These are phyloP conservation scores for Vimba vimba DNA, from an alignment of 2,113 vertebrate genomes.

Conservation along the genomic window DNA sequence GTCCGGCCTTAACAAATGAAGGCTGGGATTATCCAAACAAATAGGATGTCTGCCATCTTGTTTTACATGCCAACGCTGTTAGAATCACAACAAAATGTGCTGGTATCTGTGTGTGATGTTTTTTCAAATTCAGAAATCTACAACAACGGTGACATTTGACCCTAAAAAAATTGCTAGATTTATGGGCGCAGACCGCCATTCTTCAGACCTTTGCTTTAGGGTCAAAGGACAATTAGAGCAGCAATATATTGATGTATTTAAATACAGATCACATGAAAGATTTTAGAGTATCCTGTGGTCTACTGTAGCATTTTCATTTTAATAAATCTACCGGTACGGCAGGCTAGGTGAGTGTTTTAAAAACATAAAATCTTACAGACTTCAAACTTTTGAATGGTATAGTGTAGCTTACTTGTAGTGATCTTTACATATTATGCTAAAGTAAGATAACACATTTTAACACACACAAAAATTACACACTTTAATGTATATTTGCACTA, in stretches of 20 bases:
- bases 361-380: too few relatives aligned
- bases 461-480: background rate
- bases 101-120: background rate
- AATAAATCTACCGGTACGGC: background rate
- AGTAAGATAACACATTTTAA: background rate
- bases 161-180: background rate
- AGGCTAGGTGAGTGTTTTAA: background rate
- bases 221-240: background rate
- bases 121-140: background rate
- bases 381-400: background rate
- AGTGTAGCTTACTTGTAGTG: background rate
- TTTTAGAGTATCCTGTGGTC: too few relatives aligned
- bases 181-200: background rate
- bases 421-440: background rate
- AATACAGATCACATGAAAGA: background rate
- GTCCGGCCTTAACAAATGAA: constrained; percentile 52
- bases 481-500: background rate
- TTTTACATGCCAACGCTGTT: constrained; percentile 44
- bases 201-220: background rate
- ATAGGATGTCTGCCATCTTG: constrained; percentile 71
- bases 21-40: constrained; percentile 48
- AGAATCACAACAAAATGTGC: constrained; percentile 8
- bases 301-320: background rate
- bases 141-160: background rate
- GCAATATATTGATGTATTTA: background rate